These are phyloP conservation scores for Hirundo rustica DNA, from an alignment of 2,797 vertebrate genomes.

Conservation along the genomic window DNA sequence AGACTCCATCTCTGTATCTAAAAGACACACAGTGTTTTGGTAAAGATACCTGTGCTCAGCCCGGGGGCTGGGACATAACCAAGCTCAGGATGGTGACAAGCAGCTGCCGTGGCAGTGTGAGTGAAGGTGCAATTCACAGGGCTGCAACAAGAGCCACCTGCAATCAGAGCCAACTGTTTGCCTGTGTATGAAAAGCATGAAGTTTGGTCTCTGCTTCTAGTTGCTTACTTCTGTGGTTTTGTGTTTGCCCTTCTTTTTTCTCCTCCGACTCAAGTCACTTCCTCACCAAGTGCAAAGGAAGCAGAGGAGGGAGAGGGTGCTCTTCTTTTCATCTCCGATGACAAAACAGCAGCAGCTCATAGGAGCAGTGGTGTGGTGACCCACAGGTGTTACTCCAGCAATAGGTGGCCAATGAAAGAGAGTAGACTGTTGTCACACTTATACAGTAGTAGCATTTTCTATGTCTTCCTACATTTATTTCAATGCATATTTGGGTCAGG, in stretches of 20 bases:
- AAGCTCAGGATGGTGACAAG: neutral
- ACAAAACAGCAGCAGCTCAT: neutral
- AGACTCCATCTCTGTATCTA: neutral
- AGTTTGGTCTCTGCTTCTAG: neutral
- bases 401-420: neutral
- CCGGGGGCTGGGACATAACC: neutral
- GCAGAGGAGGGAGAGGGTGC: neutral
- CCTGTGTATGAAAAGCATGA: neutral
- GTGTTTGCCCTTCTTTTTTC: constrained; percentile 1
- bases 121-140: neutral
- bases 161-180: neutral
- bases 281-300: neutral
- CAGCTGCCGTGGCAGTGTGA: neutral
- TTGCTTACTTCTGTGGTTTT: neutral
- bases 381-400: neutral
- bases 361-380: neutral
- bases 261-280: neutral
- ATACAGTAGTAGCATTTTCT: neutral
- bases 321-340: neutral
- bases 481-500: neutral
- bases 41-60: neutral
- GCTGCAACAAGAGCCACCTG: neutral
- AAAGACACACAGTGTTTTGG: neutral
- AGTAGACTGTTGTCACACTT: neutral
- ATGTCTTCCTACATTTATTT: neutral